Conservation (phyloP, 2,888 invertebrate species). For the Lamellibrachia satsuma region DNA sequence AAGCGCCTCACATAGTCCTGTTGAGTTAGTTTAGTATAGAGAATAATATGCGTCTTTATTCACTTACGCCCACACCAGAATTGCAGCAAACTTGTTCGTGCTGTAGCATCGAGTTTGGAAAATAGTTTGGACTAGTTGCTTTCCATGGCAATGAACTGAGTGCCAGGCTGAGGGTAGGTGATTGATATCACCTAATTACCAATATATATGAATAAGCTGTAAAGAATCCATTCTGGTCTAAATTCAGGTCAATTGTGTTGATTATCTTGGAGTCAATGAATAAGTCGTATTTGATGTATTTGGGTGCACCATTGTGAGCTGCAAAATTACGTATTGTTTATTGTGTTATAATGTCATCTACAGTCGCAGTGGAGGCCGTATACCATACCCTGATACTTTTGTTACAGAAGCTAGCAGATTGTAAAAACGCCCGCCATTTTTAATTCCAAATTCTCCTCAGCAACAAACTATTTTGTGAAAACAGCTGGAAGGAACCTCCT, state of each 20-base stretch:
- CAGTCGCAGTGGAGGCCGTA: too few species aligned
- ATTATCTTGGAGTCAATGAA: neutral
- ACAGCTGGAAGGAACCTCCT: too few species aligned
- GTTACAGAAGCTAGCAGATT: too few species aligned
- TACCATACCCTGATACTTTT: too few species aligned
- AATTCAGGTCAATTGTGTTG: neutral
- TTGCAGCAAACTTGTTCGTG: neutral
- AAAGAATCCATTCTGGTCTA: neutral
- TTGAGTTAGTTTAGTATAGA: neutral
- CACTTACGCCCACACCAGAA: neutral
- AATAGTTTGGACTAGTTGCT: neutral
- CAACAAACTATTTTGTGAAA: too few species aligned
- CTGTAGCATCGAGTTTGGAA: neutral
- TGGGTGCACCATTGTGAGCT: too few species aligned
- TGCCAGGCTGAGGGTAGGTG: neutral
- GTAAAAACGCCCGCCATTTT: too few species aligned
- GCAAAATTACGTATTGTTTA: too few species aligned
- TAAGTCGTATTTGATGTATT: too few species aligned
- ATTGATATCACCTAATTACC: neutral
- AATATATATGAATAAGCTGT: neutral
- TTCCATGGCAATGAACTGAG: neutral
- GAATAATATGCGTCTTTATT: neutral
- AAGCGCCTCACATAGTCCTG: conserved; percentile 88
- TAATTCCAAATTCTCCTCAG: too few species aligned
- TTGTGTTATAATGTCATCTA: too few species aligned